phyloP scores from a whole-genome alignment of 2,113 vertebrate species.

The Suncus etruscus region DNA sequence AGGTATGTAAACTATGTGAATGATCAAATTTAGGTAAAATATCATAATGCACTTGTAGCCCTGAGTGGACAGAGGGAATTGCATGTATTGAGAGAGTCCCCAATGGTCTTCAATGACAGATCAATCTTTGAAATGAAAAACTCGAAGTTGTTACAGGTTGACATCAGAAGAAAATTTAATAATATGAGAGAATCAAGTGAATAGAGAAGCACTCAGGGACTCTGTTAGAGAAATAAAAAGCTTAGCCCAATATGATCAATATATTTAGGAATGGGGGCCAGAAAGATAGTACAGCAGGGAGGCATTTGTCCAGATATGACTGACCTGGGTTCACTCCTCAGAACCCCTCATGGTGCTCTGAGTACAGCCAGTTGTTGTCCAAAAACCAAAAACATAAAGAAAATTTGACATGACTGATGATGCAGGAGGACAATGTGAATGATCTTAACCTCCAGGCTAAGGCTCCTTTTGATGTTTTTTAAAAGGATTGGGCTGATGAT shows the following conservation, averaged over 20 bases:
- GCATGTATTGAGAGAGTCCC: not conserved
- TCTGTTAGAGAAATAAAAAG: fast-evolving
- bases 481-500: too few species aligned
- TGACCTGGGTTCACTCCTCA: too few species aligned
- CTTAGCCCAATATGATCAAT: not conserved
- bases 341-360: too few species aligned
- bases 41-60: not conserved
- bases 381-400: not conserved
- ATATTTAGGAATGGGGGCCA: not conserved
- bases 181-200: not conserved
- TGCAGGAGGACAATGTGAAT: not conserved
- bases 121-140: not conserved
- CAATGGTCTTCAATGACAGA: not conserved
- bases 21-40: constrained; percentile 14
- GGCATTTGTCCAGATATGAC: too few species aligned
- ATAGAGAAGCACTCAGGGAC: not conserved
- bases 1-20: not conserved
- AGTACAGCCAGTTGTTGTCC: too few species aligned
- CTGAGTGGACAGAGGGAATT: not conserved
- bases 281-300: too few species aligned
- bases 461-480: too few species aligned
- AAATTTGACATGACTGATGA: not conserved
- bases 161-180: not conserved
- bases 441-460: not conserved
- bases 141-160: constrained; percentile 1